phyloP scores from a whole-genome alignment of 2,797 vertebrate species.

The Sebastes glaucus region DNA sequence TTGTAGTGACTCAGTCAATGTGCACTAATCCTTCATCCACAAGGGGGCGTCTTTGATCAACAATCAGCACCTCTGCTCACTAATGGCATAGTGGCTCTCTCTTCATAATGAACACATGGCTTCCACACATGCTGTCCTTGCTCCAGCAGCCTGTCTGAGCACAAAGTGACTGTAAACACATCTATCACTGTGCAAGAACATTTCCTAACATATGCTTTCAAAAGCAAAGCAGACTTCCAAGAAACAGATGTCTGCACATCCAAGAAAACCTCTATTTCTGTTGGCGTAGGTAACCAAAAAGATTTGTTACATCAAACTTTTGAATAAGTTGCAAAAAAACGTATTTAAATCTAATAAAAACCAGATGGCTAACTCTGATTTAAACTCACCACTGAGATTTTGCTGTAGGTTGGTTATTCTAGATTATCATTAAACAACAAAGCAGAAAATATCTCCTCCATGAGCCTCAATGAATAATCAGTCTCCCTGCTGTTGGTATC shows the following conservation, averaged over 20 bases:
- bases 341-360: not conserved
- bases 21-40: slow-evolving; percentile 36
- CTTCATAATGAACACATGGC: not conserved
- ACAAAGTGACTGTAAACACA: not conserved
- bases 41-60: slow-evolving; percentile 46
- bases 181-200: not conserved
- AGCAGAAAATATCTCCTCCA: not conserved
- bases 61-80: slow-evolving; percentile 1
- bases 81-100: not conserved
- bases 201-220: slow-evolving; percentile 5
- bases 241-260: not conserved
- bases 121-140: not conserved
- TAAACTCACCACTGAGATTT: not conserved
- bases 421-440: not conserved
- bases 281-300: not conserved
- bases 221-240: not conserved
- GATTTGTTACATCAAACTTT: not conserved
- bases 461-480: not conserved
- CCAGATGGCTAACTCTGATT: not conserved
- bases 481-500: not conserved
- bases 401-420: not conserved
- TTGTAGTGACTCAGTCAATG: not conserved
- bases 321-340: not conserved
- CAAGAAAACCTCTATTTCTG: not conserved
- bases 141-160: slow-evolving; percentile 1